phyloP scores from a whole-genome alignment of 1,140 invertebrate genomes.

The Drosophila dunni region DNA sequence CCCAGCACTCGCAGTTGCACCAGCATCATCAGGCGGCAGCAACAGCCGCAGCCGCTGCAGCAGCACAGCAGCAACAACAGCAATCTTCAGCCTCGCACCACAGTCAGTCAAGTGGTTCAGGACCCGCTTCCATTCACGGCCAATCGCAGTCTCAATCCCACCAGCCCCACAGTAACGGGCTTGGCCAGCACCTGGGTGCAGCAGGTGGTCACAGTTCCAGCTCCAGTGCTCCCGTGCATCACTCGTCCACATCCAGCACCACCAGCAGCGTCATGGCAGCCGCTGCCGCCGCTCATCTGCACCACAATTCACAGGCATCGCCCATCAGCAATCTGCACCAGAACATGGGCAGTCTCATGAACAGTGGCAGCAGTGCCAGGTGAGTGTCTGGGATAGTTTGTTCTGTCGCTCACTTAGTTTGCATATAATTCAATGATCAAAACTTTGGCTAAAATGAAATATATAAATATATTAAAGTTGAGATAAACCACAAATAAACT shows the following conservation, averaged over 20 bases:
- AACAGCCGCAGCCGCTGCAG: conserved; percentile 34
- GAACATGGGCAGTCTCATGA: conserved; percentile 84
- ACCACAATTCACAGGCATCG: conserved; percentile 79
- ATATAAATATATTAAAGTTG: too few species aligned
- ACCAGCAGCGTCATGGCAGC: conserved; percentile 79
- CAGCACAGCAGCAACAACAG: conserved; percentile 56
- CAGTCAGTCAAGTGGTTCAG: conserved; percentile 49
- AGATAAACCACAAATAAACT: too few species aligned
- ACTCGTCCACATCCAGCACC: conserved; percentile 58
- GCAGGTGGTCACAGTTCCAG: conserved; percentile 36
- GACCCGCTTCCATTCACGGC: conserved; percentile 45
- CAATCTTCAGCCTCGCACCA: conserved; percentile 46
- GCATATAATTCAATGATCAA: too few species aligned
- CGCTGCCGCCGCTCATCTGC: conserved; percentile 78
- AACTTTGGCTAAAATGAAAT: too few species aligned
- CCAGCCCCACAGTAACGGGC: conserved; percentile 70
- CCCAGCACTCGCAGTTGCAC: conserved; percentile 62
- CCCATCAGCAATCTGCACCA: conserved; percentile 83
- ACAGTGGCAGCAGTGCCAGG: conserved; percentile 83
- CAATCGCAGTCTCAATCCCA: conserved; percentile 57
- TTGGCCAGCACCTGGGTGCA: conserved; percentile 54
- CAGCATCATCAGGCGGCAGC: conserved; percentile 58
- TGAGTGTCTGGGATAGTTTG: conserved; percentile 14
- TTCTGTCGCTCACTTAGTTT: too few species aligned
- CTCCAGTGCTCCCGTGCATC: conserved; percentile 40